phyloP scores from a whole-genome alignment of 2,797 vertebrate genomes.

The Hippopotamyrus pictus region DNA sequence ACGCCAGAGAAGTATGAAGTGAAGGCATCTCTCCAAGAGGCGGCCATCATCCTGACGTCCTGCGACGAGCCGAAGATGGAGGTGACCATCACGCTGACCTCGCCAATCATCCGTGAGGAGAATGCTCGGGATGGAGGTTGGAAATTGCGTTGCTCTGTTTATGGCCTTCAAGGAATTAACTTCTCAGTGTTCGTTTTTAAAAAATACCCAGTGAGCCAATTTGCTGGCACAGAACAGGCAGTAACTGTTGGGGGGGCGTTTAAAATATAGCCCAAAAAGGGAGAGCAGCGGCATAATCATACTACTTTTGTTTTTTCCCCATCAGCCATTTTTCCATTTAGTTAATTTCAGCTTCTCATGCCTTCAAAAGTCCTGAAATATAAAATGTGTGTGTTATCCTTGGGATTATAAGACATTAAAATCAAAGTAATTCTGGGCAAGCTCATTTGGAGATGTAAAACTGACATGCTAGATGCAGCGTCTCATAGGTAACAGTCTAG shows the following conservation, averaged over 20 bases:
- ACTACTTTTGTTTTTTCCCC: background rate
- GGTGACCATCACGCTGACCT: conserved; percentile 95
- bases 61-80: conserved; percentile 92
- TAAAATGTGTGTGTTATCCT: background rate
- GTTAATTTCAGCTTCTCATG: conserved; percentile 31
- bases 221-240: conserved; percentile 79
- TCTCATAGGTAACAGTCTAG: background rate
- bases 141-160: conserved; percentile 49
- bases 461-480: background rate
- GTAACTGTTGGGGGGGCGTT: background rate
- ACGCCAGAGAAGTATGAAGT: conserved; percentile 96
- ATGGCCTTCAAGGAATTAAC: conserved; percentile 41
- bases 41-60: conserved; percentile 86
- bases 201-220: conserved; percentile 67
- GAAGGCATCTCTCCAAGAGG: conserved; percentile 78
- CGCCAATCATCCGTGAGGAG: conserved; percentile 91
- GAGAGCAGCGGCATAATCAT: background rate
- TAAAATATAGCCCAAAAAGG: background rate
- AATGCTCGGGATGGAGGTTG: conserved; percentile 91
- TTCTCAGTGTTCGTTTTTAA: conserved; percentile 38
- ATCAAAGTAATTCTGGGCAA: background rate
- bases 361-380: conserved; percentile 45
- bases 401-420: background rate
- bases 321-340: background rate
- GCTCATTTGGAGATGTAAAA: background rate